phyloP scores from a whole-genome alignment of 2,113 vertebrate genomes.

The Callocephalon fimbriatum region DNA sequence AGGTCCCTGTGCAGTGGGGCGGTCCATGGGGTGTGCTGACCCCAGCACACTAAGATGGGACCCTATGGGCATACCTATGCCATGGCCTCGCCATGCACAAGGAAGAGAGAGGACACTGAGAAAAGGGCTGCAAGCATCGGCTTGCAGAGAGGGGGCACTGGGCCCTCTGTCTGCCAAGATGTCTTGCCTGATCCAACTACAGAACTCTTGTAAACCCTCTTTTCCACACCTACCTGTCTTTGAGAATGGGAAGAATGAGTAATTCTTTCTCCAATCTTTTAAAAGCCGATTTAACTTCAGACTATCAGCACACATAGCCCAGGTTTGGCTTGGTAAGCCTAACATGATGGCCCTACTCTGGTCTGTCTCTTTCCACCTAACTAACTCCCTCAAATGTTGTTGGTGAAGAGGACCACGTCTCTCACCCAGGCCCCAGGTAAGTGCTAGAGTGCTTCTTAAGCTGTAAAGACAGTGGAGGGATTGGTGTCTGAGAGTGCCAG shows the following conservation, averaged over 20 bases:
- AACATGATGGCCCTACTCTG: accelerated
- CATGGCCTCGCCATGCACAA: accelerated
- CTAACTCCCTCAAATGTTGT: background rate
- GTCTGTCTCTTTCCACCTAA: background rate
- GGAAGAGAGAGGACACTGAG: accelerated
- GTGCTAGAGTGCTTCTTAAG: accelerated
- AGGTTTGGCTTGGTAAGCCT: accelerated
- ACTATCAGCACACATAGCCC: accelerated
- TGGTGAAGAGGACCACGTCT: no score
- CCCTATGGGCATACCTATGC: background rate
- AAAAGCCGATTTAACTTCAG: accelerated
- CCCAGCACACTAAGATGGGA: background rate
- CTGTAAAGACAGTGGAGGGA: background rate
- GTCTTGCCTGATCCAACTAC: accelerated
- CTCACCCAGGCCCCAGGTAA: background rate
- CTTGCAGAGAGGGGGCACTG: background rate
- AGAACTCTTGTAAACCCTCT: background rate
- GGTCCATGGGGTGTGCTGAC: background rate
- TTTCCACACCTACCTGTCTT: accelerated
- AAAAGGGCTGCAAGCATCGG: accelerated
- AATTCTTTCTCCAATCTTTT: accelerated
- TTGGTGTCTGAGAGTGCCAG: background rate
- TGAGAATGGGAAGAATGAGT: accelerated
- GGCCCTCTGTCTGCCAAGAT: background rate
- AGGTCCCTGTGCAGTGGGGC: accelerated